A percentile compares a stretch with the other conserved stretches of the same genome.
These are phyloP conservation scores for Boulengeromyrus knoepffleri DNA, from an alignment of 2,113 vertebrate species.

Conservation along the genomic window DNA sequence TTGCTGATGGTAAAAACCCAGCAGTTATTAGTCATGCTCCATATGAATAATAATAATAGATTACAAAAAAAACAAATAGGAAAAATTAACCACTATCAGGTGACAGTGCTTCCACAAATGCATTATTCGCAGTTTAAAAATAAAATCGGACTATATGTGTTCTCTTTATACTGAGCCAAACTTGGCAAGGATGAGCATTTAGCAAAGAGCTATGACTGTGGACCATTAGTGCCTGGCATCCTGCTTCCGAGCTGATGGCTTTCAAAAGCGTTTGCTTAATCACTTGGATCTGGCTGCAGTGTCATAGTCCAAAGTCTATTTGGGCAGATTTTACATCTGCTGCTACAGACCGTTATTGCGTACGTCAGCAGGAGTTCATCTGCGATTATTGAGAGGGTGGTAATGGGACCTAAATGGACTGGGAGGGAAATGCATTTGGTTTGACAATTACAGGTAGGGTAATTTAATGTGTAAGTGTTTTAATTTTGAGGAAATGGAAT, in stretches of 20 bases:
- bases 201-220: not conserved
- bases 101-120: not conserved
- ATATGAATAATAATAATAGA: not conserved
- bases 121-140: slow-evolving; percentile 7
- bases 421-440: not conserved
- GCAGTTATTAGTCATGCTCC: not conserved
- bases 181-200: not conserved
- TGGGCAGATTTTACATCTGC: not conserved
- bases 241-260: slow-evolving; percentile 11
- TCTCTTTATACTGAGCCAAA: not conserved
- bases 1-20: not conserved
- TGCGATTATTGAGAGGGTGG: not conserved
- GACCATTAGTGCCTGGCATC: slow-evolving; percentile 1
- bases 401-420: not conserved
- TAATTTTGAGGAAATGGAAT: not conserved
- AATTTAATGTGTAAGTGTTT: not conserved
- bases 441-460: not conserved
- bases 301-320: slow-evolving; percentile 11
- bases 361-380: not conserved
- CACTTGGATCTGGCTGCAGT: slow-evolving; percentile 22
- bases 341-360: too few species aligned
- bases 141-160: not conserved
- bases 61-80: not conserved
- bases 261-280: slow-evolving; percentile 28
- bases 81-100: not conserved